A percentile compares a stretch with the other conserved stretches of the same genome.
These are phyloP conservation scores for Oncorhynchus gorbuscha DNA, from an alignment of 2,113 vertebrate genomes.

Conservation along the genomic window DNA sequence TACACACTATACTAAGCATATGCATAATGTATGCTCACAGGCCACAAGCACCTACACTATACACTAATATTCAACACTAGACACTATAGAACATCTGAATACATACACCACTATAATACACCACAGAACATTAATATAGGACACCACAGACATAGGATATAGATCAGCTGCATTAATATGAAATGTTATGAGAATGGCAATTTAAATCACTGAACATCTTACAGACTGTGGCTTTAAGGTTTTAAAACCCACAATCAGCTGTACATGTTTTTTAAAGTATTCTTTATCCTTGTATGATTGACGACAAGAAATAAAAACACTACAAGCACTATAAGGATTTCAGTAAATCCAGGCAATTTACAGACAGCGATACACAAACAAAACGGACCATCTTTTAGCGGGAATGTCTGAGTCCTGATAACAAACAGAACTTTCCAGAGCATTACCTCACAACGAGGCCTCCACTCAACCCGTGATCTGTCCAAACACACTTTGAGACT, in stretches of 20 bases:
- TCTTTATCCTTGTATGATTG: neutral
- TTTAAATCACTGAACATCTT: no score
- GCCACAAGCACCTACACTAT: conserved; percentile 23
- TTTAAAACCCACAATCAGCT: no score
- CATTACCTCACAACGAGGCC: conserved; percentile 1
- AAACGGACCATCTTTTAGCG: neutral
- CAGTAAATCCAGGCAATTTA: neutral
- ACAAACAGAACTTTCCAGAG: conserved; percentile 11
- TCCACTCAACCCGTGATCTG: conserved; percentile 53
- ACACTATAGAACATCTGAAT: neutral
- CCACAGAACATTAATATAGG: neutral
- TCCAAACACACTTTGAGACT: conserved; percentile 55
- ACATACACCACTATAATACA: neutral
- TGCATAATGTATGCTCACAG: neutral
- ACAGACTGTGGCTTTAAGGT: no score
- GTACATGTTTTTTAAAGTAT: no score
- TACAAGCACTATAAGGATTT: neutral
- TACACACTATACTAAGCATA: neutral
- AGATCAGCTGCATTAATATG: neutral
- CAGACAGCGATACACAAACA: neutral
- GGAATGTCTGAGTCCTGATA: conserved; percentile 5
- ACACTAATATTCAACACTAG: conserved; percentile 26
- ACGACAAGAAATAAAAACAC: neutral
- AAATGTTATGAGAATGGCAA: no score
- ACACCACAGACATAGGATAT: neutral